phyloP scores from a whole-genome alignment of 2,113 vertebrate species.

The Myotis davidii region DNA sequence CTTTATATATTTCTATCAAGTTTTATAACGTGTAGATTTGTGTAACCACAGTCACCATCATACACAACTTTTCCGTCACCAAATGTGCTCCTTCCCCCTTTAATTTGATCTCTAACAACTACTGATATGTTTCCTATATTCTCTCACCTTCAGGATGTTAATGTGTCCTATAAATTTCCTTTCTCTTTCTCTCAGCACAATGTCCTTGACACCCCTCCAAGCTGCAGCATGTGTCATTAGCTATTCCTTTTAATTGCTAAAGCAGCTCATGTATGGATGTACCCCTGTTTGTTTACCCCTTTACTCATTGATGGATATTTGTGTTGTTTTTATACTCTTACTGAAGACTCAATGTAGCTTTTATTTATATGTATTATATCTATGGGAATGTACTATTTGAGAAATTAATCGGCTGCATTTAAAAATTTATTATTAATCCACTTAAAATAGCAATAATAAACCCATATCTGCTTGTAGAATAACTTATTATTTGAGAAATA shows the following conservation, averaged over 20 bases:
- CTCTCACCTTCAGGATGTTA: background rate
- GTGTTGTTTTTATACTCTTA: background rate
- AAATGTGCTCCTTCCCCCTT: background rate
- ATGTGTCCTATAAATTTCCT: background rate
- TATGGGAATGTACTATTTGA: background rate
- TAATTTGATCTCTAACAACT: background rate
- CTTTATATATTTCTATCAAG: background rate
- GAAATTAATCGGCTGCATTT: background rate
- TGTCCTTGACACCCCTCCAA: background rate
- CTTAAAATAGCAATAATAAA: slow-evolving; percentile 17
- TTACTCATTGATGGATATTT: background rate
- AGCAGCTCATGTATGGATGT: background rate
- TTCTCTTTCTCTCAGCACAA: background rate
- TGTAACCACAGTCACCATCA: background rate
- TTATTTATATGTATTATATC: background rate
- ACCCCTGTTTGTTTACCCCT: background rate
- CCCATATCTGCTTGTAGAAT: background rate
- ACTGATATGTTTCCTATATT: background rate
- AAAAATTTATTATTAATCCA: background rate
- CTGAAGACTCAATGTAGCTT: background rate
- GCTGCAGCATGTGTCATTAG: no score
- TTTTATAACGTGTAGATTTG: background rate
- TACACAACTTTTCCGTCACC: background rate
- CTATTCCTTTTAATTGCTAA: background rate
- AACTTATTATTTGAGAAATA: background rate